A percentile compares a stretch with the other conserved stretches of the same genome.
phyloP scores from a whole-genome alignment of 2,113 vertebrate genomes.

The Rhea americana region DNA sequence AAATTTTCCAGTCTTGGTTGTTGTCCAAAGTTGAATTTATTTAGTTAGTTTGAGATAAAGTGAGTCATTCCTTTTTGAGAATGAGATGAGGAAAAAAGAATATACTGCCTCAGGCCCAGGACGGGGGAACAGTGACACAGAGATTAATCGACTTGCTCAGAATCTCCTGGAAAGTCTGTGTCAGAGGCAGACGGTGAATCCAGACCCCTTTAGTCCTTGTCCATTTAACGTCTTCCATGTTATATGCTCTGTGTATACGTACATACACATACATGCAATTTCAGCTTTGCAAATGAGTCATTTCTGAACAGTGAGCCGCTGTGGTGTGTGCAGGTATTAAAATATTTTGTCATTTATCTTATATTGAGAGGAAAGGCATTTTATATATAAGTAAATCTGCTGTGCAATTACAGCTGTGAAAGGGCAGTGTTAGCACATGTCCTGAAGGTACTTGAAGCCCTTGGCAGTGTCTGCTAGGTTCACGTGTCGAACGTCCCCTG shows the following conservation, averaged over 20 bases:
- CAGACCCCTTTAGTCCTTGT: neutral
- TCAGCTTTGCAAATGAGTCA: neutral
- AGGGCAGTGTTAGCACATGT: neutral
- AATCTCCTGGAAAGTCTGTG: neutral
- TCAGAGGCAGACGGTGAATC: neutral
- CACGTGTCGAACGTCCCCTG: neutral
- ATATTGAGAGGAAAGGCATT: neutral
- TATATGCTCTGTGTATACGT: neutral
- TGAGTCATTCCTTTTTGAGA: neutral
- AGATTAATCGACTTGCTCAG: neutral
- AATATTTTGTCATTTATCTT: neutral
- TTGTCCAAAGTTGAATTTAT: conserved; percentile 35
- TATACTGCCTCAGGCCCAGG: neutral
- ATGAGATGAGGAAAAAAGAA: neutral
- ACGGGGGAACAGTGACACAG: rapidly evolving
- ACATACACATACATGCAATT: neutral
- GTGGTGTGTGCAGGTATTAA: neutral
- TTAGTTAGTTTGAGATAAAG: conserved; percentile 38
- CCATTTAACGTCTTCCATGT: neutral
- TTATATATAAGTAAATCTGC: neutral
- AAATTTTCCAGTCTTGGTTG: conserved; percentile 42
- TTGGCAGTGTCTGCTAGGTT: neutral
- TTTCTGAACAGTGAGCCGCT: neutral
- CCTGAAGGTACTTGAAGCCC: neutral
- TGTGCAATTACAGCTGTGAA: neutral